Percentiles rank a stretch among this genome's conserved stretches.
Conservation (phyloP, 2,113 vertebrate genomes). For the Rhinolophus ferrumequinum region DNA sequence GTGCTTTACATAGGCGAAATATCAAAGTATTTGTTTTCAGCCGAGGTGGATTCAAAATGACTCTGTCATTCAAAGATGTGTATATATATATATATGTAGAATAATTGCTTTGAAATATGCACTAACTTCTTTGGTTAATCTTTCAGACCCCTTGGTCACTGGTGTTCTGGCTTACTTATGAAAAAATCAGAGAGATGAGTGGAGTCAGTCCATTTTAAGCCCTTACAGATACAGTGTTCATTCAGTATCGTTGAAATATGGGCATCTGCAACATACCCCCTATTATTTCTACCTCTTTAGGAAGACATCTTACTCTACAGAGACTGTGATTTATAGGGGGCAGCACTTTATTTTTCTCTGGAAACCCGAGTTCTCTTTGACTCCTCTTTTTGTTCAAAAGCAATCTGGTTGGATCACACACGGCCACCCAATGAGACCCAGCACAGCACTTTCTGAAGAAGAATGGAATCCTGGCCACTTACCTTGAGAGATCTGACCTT, state of each 20-base stretch:
- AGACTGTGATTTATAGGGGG: constrained; percentile 70
- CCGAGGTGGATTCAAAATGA: constrained; percentile 53
- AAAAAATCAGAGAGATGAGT: constrained; percentile 89
- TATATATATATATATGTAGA: constrained; percentile 33
- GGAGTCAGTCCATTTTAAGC: constrained; percentile 90
- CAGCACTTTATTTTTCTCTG: constrained; percentile 68
- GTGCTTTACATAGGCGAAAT: constrained; percentile 2
- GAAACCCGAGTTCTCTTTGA: constrained; percentile 67
- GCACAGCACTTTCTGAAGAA: constrained; percentile 53
- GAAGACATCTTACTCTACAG: constrained; percentile 70
- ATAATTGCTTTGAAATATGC: constrained; percentile 67
- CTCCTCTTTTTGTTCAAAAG: constrained; percentile 60
- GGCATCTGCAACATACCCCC: constrained; percentile 63
- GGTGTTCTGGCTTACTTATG: constrained; percentile 93
- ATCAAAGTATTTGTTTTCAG: constrained; percentile 16
- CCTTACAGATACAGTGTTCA: constrained; percentile 67
- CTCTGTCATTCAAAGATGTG: constrained; percentile 36
- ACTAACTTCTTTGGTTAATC: constrained; percentile 81
- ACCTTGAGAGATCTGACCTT: constrained; percentile 47
- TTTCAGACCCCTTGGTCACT: constrained; percentile 92
- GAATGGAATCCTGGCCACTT: constrained; percentile 32
- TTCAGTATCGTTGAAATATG: constrained; percentile 62
- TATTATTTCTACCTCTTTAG: constrained; percentile 79
- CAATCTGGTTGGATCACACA: constrained; percentile 55
- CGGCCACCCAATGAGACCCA: constrained; percentile 42